phyloP scores from a whole-genome alignment of 2,113 vertebrate genomes.

The Arizona elegans region DNA sequence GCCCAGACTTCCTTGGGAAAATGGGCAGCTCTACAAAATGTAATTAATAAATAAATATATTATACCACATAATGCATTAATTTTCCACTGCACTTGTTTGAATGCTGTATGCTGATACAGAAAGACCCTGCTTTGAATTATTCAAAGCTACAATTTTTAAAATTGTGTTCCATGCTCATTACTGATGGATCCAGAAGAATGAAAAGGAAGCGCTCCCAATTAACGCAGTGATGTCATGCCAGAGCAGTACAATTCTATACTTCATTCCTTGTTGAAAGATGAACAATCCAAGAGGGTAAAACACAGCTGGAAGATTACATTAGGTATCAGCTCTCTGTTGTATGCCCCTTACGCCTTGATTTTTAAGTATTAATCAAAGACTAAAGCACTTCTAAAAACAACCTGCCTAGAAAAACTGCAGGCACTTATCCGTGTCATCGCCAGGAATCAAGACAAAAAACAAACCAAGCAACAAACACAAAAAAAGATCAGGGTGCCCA shows the following conservation, averaged over 20 bases:
- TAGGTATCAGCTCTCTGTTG: constrained; percentile 55
- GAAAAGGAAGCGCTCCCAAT: constrained; percentile 51
- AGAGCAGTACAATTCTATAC: constrained; percentile 36
- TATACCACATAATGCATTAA: constrained; percentile 1
- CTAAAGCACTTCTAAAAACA: constrained; percentile 33
- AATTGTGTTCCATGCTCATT: neutral
- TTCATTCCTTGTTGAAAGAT: constrained; percentile 52
- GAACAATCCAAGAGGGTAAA: constrained; percentile 56
- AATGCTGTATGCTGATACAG: constrained; percentile 50
- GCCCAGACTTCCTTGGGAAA: neutral
- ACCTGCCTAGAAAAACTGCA: neutral
- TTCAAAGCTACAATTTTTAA: constrained; percentile 41
- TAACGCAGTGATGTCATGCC: constrained; percentile 52
- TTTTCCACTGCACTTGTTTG: constrained; percentile 46
- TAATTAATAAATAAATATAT: neutral
- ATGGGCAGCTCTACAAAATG: neutral
- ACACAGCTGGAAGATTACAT: constrained; percentile 62
- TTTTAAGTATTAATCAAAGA: constrained; percentile 57
- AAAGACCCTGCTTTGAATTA: constrained; percentile 54
- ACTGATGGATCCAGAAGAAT: constrained; percentile 34
- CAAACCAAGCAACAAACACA: neutral
- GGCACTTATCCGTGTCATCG: neutral
- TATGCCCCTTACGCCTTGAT: constrained; percentile 47
- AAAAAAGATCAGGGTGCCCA: constrained; percentile 43
- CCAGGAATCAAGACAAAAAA: neutral